Evolutionary conservation across 2,113 vertebrate species (phyloP).

Genomic region (Thunnus maccoyii): DNA sequence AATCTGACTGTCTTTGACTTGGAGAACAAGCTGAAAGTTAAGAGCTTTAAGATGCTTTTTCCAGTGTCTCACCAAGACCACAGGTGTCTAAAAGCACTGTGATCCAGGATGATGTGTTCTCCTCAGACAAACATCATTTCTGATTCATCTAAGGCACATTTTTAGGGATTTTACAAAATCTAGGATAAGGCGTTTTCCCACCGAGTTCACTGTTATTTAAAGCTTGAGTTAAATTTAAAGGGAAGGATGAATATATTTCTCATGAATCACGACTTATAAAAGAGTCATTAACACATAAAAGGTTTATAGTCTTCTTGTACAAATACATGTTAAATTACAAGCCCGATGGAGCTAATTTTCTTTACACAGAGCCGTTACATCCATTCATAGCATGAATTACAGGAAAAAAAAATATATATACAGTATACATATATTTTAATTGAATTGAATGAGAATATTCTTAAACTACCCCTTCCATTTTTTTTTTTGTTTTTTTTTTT

Average conservation of each 20-base stretch:
- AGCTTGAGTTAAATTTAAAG: not conserved
- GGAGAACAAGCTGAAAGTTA: constrained; percentile 12
- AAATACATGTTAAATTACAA: constrained; percentile 23
- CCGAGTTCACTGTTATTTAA: not conserved
- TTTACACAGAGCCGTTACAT: not conserved
- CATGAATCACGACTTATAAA: not conserved
- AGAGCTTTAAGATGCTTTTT: constrained; percentile 19
- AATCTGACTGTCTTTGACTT: not conserved
- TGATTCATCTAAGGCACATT: constrained; percentile 20
- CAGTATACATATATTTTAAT: not conserved
- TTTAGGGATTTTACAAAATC: not conserved
- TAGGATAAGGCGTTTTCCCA: not conserved
- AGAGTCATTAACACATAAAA: constrained; percentile 1
- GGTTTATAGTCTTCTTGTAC: constrained; percentile 5
- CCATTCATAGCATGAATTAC: not conserved
- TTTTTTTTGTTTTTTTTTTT: not conserved
- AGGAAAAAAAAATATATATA: not conserved
- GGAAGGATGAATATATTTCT: not conserved
- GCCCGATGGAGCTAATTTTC: constrained; percentile 3
- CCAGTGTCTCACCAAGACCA: not conserved
- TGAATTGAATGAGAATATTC: not conserved
- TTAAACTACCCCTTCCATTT: too few species aligned
- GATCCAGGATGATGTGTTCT: constrained; percentile 24
- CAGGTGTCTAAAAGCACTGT: constrained; percentile 13
- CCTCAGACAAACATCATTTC: constrained; percentile 20